Evolutionary conservation across 2,888 invertebrate species (phyloP).

Genomic region (Herminia tarsipennalis): DNA sequence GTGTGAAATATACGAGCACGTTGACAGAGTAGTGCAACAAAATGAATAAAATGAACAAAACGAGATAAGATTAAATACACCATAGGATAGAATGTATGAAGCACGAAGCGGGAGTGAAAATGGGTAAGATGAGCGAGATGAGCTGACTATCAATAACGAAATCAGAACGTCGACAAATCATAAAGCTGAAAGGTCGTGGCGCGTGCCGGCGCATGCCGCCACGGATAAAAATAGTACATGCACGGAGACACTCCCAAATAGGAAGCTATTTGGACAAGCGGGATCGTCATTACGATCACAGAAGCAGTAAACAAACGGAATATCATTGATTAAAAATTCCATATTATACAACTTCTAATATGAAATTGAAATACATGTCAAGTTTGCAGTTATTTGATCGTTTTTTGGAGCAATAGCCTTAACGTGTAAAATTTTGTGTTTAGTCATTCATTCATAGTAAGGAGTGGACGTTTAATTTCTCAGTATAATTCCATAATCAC

Average conservation of each 20-base stretch:
- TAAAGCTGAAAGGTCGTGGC: constrained; percentile 66
- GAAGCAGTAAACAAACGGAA: constrained; percentile 29
- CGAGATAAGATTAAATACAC: constrained; percentile 11
- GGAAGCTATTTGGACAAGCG: constrained; percentile 64
- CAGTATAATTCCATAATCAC: no score
- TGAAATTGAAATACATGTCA: no score
- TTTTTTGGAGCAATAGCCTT: no score
- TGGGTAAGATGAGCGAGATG: constrained; percentile 39
- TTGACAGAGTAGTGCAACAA: constrained; percentile 20
- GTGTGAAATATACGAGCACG: constrained; percentile 19
- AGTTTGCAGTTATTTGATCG: no score
- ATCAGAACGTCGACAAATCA: constrained; percentile 67
- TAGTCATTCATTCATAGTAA: no score
- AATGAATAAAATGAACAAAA: constrained; percentile 37
- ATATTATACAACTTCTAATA: no score
- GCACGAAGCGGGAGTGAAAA: constrained; percentile 28
- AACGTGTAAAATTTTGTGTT: no score
- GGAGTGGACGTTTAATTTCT: no score
- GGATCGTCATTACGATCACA: constrained; percentile 54
- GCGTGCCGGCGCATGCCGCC: constrained; percentile 73
- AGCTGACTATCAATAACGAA: constrained; percentile 59
- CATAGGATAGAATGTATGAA: neutral
- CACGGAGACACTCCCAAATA: constrained; percentile 74
- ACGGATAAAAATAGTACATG: constrained; percentile 71
- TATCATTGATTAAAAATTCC: no score